phyloP scores from a whole-genome alignment of 2,113 vertebrate species.

The Siniperca chuatsi region DNA sequence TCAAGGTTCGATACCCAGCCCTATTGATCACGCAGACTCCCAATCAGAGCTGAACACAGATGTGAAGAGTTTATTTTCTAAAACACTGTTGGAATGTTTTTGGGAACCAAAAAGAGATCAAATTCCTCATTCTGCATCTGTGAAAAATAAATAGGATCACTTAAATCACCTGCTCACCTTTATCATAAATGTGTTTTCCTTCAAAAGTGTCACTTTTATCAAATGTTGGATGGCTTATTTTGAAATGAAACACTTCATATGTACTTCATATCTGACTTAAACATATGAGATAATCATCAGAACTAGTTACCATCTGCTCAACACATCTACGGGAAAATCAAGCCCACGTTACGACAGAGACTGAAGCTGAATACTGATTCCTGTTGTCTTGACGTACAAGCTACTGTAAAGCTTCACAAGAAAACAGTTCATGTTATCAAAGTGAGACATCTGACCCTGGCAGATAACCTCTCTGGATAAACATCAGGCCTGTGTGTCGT shows the following conservation, averaged over 20 bases:
- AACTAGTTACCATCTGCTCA: slow-evolving; percentile 60
- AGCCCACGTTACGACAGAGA: slow-evolving; percentile 25
- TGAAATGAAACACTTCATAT: slow-evolving; percentile 63
- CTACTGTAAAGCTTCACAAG: slow-evolving; percentile 37
- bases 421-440: slow-evolving; percentile 29
- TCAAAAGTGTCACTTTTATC: slow-evolving; percentile 27
- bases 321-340: slow-evolving; percentile 45
- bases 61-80: slow-evolving; percentile 56
- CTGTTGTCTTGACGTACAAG: slow-evolving; percentile 22
- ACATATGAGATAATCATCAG: slow-evolving; percentile 55
- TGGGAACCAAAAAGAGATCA: slow-evolving; percentile 13
- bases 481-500: slow-evolving; percentile 30
- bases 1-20: slow-evolving; percentile 29
- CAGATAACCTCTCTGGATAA: slow-evolving; percentile 32
- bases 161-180: slow-evolving; percentile 35
- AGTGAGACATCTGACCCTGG: slow-evolving; percentile 50
- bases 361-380: slow-evolving; percentile 32
- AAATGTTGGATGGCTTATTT: slow-evolving; percentile 37
- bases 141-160: slow-evolving; percentile 35
- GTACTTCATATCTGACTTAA: slow-evolving; percentile 57
- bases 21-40: slow-evolving; percentile 11
- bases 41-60: slow-evolving; percentile 48
- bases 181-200: slow-evolving; percentile 11
- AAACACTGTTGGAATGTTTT: slow-evolving; percentile 31
- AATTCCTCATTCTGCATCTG: slow-evolving; percentile 37